Evolutionary conservation across 2,888 invertebrate genomes (phyloP).

Genomic region (Pandemis corylana): DNA sequence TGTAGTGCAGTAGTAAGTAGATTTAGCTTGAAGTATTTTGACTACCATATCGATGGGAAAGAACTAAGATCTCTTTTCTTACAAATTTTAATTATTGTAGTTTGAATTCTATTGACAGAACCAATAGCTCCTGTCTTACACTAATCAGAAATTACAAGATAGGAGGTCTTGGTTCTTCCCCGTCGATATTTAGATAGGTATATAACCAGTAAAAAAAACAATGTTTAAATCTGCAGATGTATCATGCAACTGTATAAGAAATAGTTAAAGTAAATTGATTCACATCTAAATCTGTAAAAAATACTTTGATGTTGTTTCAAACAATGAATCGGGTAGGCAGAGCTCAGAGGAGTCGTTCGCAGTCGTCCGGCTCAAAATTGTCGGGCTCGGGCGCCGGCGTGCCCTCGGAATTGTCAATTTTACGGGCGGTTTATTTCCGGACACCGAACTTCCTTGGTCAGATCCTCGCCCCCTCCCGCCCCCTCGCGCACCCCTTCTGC

Average conservation of each 20-base stretch:
- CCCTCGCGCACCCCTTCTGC: conserved; percentile 59
- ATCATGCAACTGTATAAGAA: neutral
- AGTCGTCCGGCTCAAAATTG: conserved; percentile 64
- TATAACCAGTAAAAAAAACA: too few relatives aligned
- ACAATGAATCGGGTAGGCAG: conserved; percentile 20
- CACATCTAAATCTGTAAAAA: neutral
- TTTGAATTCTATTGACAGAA: too few relatives aligned
- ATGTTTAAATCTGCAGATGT: neutral
- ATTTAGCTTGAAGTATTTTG: neutral
- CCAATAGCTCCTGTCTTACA: too few relatives aligned
- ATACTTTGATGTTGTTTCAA: conserved; percentile 11
- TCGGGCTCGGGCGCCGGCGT: conserved; percentile 71
- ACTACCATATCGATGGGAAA: too few relatives aligned
- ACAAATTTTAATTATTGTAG: too few relatives aligned
- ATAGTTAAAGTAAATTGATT: neutral
- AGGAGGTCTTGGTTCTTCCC: too few relatives aligned
- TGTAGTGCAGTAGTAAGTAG: conserved; percentile 10
- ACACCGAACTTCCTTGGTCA: conserved; percentile 83
- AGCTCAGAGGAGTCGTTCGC: conserved; percentile 4
- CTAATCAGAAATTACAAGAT: too few relatives aligned
- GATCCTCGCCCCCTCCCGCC: conserved; percentile 62
- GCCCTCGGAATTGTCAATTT: conserved; percentile 88
- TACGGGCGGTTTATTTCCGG: conserved; percentile 88
- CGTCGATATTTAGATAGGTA: too few relatives aligned
- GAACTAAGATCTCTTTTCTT: too few relatives aligned